Evolutionary conservation across 2,888 invertebrate species (phyloP).

Genomic region (Onthophagus sagittarius): DNA sequence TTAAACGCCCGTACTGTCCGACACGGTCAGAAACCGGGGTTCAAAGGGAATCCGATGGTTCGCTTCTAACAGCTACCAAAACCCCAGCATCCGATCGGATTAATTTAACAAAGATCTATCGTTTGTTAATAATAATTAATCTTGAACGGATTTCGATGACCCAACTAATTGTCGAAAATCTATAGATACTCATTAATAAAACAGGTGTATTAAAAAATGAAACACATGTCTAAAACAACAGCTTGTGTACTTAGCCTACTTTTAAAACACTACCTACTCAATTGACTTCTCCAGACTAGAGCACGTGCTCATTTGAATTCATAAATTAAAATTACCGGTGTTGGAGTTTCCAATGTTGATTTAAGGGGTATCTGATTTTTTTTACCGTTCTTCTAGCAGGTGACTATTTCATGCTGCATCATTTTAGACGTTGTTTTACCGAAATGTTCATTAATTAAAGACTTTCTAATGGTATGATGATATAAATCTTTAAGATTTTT

Average conservation of each 20-base stretch:
- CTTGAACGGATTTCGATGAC: background rate
- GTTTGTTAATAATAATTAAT: background rate
- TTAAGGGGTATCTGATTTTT: constrained; percentile 35
- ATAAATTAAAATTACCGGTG: constrained; percentile 39
- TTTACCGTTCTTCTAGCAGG: constrained; percentile 28
- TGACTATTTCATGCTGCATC: constrained; percentile 22
- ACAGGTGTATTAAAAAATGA: too few species aligned
- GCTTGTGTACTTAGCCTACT: background rate
- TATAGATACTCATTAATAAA: too few species aligned
- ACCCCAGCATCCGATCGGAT: too few species aligned
- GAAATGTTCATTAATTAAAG: too few species aligned
- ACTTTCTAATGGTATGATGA: too few species aligned
- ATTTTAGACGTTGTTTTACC: background rate
- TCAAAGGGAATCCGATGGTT: background rate
- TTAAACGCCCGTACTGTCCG: constrained; percentile 21
- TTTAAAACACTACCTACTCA: background rate
- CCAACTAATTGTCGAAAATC: background rate
- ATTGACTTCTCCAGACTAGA: constrained; percentile 8
- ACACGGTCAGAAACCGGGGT: background rate
- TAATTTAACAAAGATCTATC: too few species aligned
- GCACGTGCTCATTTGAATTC: constrained; percentile 40
- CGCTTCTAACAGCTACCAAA: background rate
- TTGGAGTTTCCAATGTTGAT: constrained; percentile 33
- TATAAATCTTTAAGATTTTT: too few species aligned
- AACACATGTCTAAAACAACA: too few species aligned